Evolutionary conservation across 2,888 invertebrate species (phyloP).

Genomic region (Watsonalla binaria): DNA sequence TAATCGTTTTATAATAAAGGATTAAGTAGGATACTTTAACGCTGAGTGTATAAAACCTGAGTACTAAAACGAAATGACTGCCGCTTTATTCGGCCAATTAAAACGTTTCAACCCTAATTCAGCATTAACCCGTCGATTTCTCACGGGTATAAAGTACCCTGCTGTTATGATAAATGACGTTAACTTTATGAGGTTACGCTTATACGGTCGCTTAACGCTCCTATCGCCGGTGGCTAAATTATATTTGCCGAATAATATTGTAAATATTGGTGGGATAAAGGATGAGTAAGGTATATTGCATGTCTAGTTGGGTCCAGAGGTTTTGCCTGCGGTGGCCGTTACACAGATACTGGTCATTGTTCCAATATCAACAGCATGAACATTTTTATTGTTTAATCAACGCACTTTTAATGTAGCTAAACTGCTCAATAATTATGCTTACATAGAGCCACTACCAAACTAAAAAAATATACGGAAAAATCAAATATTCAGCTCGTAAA

Average conservation of each 20-base stretch:
- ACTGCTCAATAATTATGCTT: too few species aligned
- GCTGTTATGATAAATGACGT: conserved; percentile 18
- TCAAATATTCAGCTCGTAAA: too few species aligned
- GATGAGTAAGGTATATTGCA: neutral
- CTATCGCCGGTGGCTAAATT: neutral
- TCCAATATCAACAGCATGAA: too few species aligned
- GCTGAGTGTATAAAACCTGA: conserved; percentile 6
- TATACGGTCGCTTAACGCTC: conserved; percentile 4
- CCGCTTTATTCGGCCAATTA: conserved; percentile 22
- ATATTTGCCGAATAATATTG: neutral
- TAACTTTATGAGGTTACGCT: conserved; percentile 17
- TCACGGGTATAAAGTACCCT: conserved; percentile 17
- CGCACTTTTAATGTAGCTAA: too few species aligned
- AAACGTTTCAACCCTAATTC: conserved; percentile 19
- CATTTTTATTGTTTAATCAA: too few species aligned
- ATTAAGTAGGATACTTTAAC: neutral
- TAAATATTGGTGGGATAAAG: neutral
- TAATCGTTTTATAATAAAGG: too few species aligned
- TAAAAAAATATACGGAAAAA: too few species aligned
- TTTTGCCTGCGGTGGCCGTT: too few species aligned
- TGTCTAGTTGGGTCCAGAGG: neutral
- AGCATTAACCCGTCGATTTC: conserved; percentile 23
- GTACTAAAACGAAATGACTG: conserved; percentile 11
- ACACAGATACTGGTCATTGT: too few species aligned
- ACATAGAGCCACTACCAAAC: too few species aligned